These are phyloP conservation scores for Cephus rjabovi DNA, from an alignment of 2,888 invertebrate genomes.

Conservation along the genomic window DNA sequence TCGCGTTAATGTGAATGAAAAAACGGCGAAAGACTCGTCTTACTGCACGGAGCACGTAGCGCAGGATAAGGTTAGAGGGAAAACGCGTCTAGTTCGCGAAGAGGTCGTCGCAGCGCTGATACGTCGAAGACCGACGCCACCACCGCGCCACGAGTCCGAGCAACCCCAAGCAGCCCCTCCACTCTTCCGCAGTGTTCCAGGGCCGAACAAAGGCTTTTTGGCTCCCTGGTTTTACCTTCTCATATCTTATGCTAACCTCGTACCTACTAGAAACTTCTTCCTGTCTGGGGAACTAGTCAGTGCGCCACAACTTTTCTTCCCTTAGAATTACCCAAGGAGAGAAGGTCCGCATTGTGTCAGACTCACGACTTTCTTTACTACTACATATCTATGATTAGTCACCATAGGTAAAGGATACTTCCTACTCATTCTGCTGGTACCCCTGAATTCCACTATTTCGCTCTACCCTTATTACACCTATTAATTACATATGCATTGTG, in stretches of 20 bases:
- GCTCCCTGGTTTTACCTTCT: slow-evolving; percentile 5
- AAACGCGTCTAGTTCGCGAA: slow-evolving; percentile 40
- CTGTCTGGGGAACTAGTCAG: neutral
- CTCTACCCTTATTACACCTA: neutral
- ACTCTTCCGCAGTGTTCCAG: neutral
- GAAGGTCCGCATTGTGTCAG: neutral
- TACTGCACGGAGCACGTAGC: slow-evolving; percentile 34
- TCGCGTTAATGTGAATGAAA: neutral
- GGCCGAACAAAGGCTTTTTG: slow-evolving; percentile 16
- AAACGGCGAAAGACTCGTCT: slow-evolving; percentile 17
- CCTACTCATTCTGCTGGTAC: neutral
- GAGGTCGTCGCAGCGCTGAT: slow-evolving; percentile 54
- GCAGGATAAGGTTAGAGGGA: slow-evolving; percentile 45
- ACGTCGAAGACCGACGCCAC: slow-evolving; percentile 39
- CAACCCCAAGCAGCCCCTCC: slow-evolving; percentile 10
- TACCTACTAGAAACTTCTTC: neutral
- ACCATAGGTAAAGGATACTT: neutral
- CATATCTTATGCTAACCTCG: neutral
- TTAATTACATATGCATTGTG: neutral
- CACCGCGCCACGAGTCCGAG: slow-evolving; percentile 32
- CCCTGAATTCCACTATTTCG: neutral
- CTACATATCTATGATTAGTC: neutral
- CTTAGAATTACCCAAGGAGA: neutral
- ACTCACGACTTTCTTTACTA: neutral
- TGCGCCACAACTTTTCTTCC: neutral